phyloP scores from a whole-genome alignment of 2,113 vertebrate species.

The Neofelis nebulosa region DNA sequence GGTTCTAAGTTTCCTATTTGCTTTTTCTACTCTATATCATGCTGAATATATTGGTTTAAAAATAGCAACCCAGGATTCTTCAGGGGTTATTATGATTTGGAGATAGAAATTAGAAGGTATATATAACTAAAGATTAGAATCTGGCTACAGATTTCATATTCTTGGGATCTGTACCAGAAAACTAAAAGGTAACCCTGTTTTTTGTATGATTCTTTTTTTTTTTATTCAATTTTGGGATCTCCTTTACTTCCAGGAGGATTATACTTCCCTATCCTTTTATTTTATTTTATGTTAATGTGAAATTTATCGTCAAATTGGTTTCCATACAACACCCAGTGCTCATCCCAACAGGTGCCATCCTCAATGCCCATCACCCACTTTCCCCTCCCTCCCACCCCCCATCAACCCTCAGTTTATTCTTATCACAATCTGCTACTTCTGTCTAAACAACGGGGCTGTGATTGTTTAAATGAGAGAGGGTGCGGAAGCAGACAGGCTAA shows the following conservation, averaged over 20 bases:
- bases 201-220: neutral
- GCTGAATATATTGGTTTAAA: slow-evolving; percentile 32
- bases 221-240: too few species aligned
- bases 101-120: neutral
- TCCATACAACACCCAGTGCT: too few species aligned
- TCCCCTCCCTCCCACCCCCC: too few species aligned
- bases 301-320: too few species aligned
- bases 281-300: too few species aligned
- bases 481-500: neutral
- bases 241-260: too few species aligned
- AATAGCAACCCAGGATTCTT: neutral
- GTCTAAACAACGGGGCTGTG: neutral
- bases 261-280: too few species aligned
- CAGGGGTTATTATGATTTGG: neutral
- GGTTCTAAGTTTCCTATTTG: slow-evolving; percentile 30
- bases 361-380: too few species aligned
- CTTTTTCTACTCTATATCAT: slow-evolving; percentile 9
- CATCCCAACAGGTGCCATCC: too few species aligned
- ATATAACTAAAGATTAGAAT: neutral
- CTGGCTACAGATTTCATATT: neutral
- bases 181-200: neutral
- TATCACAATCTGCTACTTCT: neutral
- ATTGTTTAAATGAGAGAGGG: neutral
- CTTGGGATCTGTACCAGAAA: neutral
- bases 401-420: too few species aligned